Evolutionary conservation across 2,888 invertebrate genomes (phyloP).

Genomic region (Diadromus collaris): DNA sequence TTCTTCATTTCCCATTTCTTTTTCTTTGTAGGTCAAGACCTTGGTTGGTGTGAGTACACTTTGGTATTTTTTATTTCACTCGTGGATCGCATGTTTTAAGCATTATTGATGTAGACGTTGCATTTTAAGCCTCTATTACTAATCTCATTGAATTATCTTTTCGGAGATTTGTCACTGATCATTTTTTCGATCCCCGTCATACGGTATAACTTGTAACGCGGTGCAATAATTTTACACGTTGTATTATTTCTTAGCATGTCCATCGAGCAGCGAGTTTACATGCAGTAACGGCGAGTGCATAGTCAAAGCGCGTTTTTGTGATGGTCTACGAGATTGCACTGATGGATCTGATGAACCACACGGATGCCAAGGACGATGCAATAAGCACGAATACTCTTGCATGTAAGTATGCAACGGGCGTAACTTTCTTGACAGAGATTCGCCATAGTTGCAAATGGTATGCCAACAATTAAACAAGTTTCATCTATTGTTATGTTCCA

Average conservation of each 20-base stretch:
- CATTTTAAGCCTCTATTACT: background rate
- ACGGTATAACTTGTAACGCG: background rate
- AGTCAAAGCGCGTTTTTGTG: constrained; percentile 83
- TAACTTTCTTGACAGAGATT: background rate
- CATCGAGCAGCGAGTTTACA: constrained; percentile 81
- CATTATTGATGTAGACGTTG: background rate
- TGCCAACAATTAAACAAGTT: background rate
- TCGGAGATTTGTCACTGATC: background rate
- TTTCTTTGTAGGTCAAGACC: constrained; percentile 73
- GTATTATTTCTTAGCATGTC: constrained; percentile 80
- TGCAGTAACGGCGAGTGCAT: constrained; percentile 86
- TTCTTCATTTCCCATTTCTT: constrained; percentile 41
- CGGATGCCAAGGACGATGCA: constrained; percentile 80
- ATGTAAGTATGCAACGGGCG: constrained; percentile 68
- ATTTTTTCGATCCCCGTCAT: background rate
- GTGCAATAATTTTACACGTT: background rate
- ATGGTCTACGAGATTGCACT: constrained; percentile 85
- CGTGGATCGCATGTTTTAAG: constrained; percentile 20
- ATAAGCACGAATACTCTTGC: constrained; percentile 78
- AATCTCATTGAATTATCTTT: background rate
- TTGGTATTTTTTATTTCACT: constrained; percentile 55
- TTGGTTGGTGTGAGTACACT: constrained; percentile 76
- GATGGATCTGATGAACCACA: constrained; percentile 86
- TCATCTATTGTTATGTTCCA: constrained; percentile 72
- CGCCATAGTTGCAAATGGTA: background rate